Evolutionary conservation across 2,797 vertebrate genomes (phyloP).

Genomic region (Poecilia velifera): DNA sequence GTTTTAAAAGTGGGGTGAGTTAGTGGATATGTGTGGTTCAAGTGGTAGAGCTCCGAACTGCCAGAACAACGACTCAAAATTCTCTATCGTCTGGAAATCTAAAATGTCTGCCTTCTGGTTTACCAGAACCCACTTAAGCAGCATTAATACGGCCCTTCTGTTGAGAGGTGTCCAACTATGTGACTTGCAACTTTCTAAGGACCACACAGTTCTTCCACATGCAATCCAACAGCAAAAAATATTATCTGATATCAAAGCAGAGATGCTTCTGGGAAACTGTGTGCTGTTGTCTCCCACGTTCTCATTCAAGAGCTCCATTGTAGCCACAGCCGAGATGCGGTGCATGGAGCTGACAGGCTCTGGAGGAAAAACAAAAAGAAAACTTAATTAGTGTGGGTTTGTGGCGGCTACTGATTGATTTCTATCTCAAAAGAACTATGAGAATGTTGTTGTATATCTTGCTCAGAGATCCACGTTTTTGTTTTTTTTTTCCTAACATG

Average conservation of each 20-base stretch:
- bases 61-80: constrained; percentile 35
- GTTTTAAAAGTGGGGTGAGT: constrained; percentile 25
- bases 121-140: constrained; percentile 55
- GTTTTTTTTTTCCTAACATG: constrained; percentile 15
- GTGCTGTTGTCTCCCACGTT: constrained; percentile 54
- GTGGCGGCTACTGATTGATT: constrained; percentile 35
- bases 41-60: constrained; percentile 36
- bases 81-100: constrained; percentile 57
- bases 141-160: constrained; percentile 45
- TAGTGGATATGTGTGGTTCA: constrained; percentile 49
- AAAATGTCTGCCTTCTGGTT: constrained; percentile 57
- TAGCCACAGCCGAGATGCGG: constrained; percentile 48
- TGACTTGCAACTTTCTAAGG: constrained; percentile 47
- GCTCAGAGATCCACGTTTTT: neutral
- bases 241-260: constrained; percentile 44
- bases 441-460: constrained; percentile 5
- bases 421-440: neutral
- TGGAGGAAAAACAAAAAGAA: constrained; percentile 19
- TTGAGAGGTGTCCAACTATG: constrained; percentile 46
- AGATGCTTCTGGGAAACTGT: constrained; percentile 59
- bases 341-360: constrained; percentile 43
- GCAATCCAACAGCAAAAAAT: constrained; percentile 36
- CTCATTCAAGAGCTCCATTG: constrained; percentile 37
- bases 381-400: constrained; percentile 20
- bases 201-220: constrained; percentile 54